Evolutionary conservation across 2,113 vertebrate species (phyloP), one percentile per base, ranked within the genome.

Genomic region (Lepisosteus osseus): DNA sequence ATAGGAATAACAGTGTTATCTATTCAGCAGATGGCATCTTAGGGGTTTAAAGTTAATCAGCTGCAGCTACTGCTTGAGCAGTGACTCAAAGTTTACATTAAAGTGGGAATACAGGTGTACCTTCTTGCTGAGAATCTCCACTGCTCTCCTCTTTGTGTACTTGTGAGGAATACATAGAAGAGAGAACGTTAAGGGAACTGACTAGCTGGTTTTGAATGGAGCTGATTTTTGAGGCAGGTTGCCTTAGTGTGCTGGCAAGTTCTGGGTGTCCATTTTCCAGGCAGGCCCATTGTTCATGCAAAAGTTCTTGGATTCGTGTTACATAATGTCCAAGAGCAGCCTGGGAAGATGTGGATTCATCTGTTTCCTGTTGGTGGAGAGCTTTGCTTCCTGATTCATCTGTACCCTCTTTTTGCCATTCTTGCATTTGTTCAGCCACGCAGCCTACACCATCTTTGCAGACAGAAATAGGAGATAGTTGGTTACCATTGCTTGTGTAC

Each of bases 131-230:
- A 70, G 72, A 85, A 77, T 86, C 78, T 15, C 84, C 78, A 51
- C 13, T 29, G 57, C 4, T n/a, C 11, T 8, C 9, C 14, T 83
- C 86, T 84, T 91, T 93, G 82, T 96, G 90, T 17, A 84, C 86
- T 54, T 90, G 95, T 0, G 85, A 82, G 0, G 95, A 95, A 84
- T 95, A 97, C 79, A 96, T 95, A 1, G 97, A 95, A 56, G 97
- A 95, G 79, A 98, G 88, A 14, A 95, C 92, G 83, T 95, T 98
- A 70, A 99, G 92, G 67, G 97, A 98, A 79, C 95, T 99, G 76
- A 98, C 94, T 69, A 99, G 86, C 63, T 99, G 97, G 85, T 91
- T 96, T 86, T 98, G 96, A 78, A 99, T 98, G 67, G 96, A 95
- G 85, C 96, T 98, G 88, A 99, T 96, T 86, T 97, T 98, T 72